Percentiles rank a stretch among this genome's conserved stretches.
These are phyloP conservation scores for Lophochroa leadbeateri DNA, from an alignment of 2,113 vertebrate genomes.

Conservation along the genomic window DNA sequence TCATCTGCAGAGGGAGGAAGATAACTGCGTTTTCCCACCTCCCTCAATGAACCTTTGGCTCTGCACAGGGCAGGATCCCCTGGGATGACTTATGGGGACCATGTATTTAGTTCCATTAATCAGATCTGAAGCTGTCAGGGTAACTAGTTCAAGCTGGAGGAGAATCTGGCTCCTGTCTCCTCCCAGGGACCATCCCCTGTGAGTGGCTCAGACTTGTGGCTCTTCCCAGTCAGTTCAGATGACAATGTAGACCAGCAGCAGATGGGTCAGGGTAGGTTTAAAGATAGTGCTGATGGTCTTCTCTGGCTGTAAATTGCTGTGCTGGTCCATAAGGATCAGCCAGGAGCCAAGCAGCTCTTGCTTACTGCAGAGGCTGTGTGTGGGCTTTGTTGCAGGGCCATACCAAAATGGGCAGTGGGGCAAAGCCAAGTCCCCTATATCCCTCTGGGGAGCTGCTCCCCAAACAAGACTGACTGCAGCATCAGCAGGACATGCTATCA, in stretches of 20 bases:
- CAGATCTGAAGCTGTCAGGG: not conserved
- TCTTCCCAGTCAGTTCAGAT: fast-evolving
- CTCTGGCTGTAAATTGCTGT: not conserved
- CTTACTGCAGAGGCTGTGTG: not conserved
- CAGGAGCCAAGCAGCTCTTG: not conserved
- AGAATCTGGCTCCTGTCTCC: not conserved
- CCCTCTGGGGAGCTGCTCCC: not conserved
- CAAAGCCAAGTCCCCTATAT: not conserved
- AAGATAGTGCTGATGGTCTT: not conserved
- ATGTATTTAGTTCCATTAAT: not conserved
- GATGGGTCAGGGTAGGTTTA: not conserved
- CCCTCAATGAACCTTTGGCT: not conserved
- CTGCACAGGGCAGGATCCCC: not conserved
- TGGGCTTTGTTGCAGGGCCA: not conserved
- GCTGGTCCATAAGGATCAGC: not conserved
- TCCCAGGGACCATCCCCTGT: not conserved
- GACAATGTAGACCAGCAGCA: not conserved
- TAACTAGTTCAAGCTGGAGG: not conserved
- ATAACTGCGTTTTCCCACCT: not conserved
- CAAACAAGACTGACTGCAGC: not conserved
- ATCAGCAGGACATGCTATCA: fast-evolving
- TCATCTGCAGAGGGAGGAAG: not conserved
- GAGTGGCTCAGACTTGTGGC: not conserved
- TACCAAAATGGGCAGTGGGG: fast-evolving
- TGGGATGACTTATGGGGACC: not conserved